Conservation (phyloP, 2,888 invertebrate species). For the Gerris lacustris region DNA sequence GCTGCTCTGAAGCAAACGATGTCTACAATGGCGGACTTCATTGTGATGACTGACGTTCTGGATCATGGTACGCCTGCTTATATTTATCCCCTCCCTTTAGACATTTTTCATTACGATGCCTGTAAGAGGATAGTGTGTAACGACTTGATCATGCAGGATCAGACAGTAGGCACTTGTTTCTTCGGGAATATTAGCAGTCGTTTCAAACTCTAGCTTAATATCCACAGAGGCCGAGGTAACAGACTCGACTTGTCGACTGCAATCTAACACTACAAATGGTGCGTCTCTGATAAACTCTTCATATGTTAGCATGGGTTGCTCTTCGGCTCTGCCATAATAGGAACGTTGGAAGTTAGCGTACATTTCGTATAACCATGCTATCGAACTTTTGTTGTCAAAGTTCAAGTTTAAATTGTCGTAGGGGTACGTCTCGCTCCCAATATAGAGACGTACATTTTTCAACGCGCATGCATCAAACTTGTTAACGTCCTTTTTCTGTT, state of each 20-base stretch:
- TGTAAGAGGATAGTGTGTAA: conserved; percentile 19
- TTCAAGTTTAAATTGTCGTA: conserved; percentile 34
- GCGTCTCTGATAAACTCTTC: conserved; percentile 12
- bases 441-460: conserved; percentile 34
- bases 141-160: conserved; percentile 21
- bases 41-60: too few relatives aligned
- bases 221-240: conserved; percentile 6
- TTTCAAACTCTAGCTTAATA: conserved; percentile 14
- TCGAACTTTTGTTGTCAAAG: conserved; percentile 28
- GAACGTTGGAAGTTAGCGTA: conserved; percentile 11
- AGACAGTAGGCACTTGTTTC: conserved; percentile 19
- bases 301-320: conserved; percentile 27
- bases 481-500: conserved; percentile 26
- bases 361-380: conserved; percentile 14
- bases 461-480: conserved; percentile 32
- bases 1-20: too few relatives aligned
- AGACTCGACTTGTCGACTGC: conserved; percentile 9
- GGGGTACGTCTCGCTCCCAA: conserved; percentile 35
- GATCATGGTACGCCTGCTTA: too few relatives aligned
- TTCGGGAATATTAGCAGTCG: conserved; percentile 8
- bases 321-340: conserved; percentile 31
- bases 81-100: too few relatives aligned
- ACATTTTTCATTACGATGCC: background rate
- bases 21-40: too few relatives aligned
- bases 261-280: conserved; percentile 11